phyloP scores from a whole-genome alignment of 2,888 invertebrate species.

The Stenichneumon culpator region DNA sequence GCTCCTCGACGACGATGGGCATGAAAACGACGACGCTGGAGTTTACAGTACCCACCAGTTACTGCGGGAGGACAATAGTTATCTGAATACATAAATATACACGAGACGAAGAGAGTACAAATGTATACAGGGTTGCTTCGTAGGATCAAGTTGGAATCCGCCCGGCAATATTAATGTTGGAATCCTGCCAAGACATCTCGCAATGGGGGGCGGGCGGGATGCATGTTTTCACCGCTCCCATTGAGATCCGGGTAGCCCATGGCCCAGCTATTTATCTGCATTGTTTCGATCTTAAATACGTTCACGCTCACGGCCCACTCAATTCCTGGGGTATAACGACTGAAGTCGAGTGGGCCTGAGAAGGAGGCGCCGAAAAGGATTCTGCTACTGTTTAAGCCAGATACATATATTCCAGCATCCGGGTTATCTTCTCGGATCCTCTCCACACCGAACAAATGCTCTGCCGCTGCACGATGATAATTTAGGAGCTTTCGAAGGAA shows the following conservation, averaged over 20 bases:
- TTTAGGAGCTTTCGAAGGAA: conserved; percentile 76
- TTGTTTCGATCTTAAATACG: conserved; percentile 77
- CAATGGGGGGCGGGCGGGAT: conserved; percentile 73
- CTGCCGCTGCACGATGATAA: conserved; percentile 69
- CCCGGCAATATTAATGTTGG: conserved; percentile 79
- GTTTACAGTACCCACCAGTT: conserved; percentile 74
- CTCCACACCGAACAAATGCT: conserved; percentile 52
- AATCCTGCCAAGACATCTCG: conserved; percentile 80
- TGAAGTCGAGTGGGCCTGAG: conserved; percentile 21
- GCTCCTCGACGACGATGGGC: conserved; percentile 68
- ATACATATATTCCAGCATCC: conserved; percentile 21
- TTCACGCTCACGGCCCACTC: conserved; percentile 58
- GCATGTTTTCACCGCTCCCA: conserved; percentile 54
- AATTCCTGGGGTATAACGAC: conserved; percentile 60
- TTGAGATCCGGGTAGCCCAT: conserved; percentile 47
- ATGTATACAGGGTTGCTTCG: conserved; percentile 29
- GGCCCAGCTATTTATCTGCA: conserved; percentile 79
- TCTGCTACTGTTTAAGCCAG: conserved; percentile 21
- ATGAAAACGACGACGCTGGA: conserved; percentile 80
- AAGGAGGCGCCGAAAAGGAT: conserved; percentile 53
- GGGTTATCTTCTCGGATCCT: conserved; percentile 19
- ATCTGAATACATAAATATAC: conserved; percentile 71
- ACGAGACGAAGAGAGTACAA: conserved; percentile 27
- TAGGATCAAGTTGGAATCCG: conserved; percentile 58
- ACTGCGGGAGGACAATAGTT: conserved; percentile 78